Evolutionary conservation across 2,888 invertebrate species (phyloP).

Genomic region (Abrostola tripartita): DNA sequence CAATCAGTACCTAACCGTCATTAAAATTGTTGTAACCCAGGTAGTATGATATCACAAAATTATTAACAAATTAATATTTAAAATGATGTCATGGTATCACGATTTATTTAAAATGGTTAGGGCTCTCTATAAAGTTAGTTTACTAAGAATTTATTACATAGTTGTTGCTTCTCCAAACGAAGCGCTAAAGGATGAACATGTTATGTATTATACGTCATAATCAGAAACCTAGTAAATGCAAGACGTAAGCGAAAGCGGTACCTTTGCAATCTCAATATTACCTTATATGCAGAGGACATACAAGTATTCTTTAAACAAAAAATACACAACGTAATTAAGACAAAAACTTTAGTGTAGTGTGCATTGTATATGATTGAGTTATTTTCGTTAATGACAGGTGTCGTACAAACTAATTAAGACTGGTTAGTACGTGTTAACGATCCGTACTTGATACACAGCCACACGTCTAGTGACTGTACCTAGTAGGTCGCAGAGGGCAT

Average conservation of each 20-base stretch:
- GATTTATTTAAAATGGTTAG: slow-evolving; percentile 43
- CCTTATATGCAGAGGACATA: background rate
- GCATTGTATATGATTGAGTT: slow-evolving; percentile 14
- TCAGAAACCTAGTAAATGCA: slow-evolving; percentile 50
- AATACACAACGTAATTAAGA: background rate
- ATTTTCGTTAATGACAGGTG: slow-evolving; percentile 24
- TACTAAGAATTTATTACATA: slow-evolving; percentile 47
- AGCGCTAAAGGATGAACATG: slow-evolving; percentile 46
- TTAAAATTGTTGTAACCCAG: slow-evolving; percentile 54
- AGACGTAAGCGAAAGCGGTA: slow-evolving; percentile 44
- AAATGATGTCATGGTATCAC: slow-evolving; percentile 47
- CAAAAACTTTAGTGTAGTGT: background rate
- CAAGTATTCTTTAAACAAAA: background rate
- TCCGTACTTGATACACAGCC: slow-evolving; percentile 9
- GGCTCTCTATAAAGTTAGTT: slow-evolving; percentile 39
- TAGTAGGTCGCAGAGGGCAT: slow-evolving; percentile 48
- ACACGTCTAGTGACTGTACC: slow-evolving; percentile 10
- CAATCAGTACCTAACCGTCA: slow-evolving; percentile 51
- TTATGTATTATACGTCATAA: slow-evolving; percentile 51
- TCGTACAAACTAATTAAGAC: slow-evolving; percentile 19
- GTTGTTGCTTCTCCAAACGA: slow-evolving; percentile 47
- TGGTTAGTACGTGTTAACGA: slow-evolving; percentile 22
- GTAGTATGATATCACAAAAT: slow-evolving; percentile 49
- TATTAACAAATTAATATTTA: slow-evolving; percentile 44
- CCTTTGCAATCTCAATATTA: background rate